Evolutionary conservation across 2,113 vertebrate genomes (phyloP).

Genomic region (Pteropus alecto): DNA sequence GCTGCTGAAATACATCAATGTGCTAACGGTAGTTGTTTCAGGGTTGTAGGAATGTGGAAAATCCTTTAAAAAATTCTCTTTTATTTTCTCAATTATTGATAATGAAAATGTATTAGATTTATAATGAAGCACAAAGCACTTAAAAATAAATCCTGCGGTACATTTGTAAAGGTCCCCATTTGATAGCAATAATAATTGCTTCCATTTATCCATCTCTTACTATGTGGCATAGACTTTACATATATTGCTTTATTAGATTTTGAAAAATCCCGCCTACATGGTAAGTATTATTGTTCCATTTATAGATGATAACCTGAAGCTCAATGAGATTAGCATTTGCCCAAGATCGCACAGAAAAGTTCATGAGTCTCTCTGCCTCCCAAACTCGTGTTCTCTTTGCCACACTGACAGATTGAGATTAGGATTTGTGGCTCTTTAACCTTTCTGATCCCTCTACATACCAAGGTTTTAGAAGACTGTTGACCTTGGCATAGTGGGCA

Average conservation of each 20-base stretch:
- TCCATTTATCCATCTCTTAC: constrained; percentile 35
- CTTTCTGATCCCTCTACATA: background rate
- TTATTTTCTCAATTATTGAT: constrained; percentile 52
- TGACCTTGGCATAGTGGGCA: background rate
- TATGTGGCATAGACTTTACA: background rate
- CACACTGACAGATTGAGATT: background rate
- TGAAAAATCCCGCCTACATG: background rate
- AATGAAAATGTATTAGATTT: constrained; percentile 55
- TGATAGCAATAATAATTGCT: constrained; percentile 29
- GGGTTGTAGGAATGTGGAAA: constrained; percentile 51
- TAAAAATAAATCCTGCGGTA: constrained; percentile 38
- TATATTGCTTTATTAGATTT: constrained; percentile 10
- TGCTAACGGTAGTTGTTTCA: constrained; percentile 9
- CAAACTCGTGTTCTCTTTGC: background rate
- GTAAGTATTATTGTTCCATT: background rate
- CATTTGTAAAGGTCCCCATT: constrained; percentile 24
- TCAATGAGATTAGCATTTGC: background rate
- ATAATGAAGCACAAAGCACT: constrained; percentile 48
- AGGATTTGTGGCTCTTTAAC: background rate
- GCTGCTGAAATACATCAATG: constrained; percentile 49
- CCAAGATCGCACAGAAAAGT: background rate
- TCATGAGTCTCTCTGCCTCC: background rate
- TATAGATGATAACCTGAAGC: background rate
- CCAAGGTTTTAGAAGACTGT: background rate
- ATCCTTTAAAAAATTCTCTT: constrained; percentile 38